A percentile compares a stretch with the other conserved stretches of the same genome.
These are phyloP conservation scores for Rhagologus leucostigma DNA, from an alignment of 2,113 vertebrate species.

Conservation along the genomic window DNA sequence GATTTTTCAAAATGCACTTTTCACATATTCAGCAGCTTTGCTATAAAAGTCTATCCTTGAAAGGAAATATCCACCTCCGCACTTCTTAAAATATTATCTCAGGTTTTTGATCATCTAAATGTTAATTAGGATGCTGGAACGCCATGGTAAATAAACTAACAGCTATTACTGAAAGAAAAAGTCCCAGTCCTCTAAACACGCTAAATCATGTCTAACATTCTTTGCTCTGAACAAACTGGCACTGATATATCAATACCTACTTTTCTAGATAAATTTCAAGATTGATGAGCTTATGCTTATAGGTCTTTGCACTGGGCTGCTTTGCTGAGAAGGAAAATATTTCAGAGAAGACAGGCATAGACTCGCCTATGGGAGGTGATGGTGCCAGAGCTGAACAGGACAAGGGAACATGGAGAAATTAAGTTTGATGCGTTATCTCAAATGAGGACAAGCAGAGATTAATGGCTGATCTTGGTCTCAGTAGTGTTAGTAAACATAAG, in stretches of 20 bases:
- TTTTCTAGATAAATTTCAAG: background rate
- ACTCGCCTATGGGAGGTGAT: background rate
- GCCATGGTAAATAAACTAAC: constrained; percentile 19
- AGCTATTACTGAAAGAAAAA: background rate
- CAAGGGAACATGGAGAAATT: background rate
- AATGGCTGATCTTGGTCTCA: background rate
- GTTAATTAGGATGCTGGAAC: constrained; percentile 5
- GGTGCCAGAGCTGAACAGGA: background rate
- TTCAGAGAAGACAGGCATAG: background rate
- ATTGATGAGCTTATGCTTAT: background rate
- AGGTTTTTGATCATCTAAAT: constrained; percentile 19
- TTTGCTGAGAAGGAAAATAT: background rate
- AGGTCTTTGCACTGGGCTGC: background rate
- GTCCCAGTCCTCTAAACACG: background rate
- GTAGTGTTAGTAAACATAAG: background rate
- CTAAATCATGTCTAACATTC: rapidly evolving
- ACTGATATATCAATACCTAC: background rate
- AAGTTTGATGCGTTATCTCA: background rate
- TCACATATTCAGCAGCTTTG: constrained; percentile 36
- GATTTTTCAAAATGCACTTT: background rate
- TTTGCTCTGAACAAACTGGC: background rate
- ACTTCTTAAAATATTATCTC: constrained; percentile 24
- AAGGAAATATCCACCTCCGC: constrained; percentile 20
- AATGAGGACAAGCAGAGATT: background rate
- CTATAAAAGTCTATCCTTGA: constrained; percentile 6